Conservation (phyloP, 2,113 vertebrate species). For the Tor tambroides region DNA sequence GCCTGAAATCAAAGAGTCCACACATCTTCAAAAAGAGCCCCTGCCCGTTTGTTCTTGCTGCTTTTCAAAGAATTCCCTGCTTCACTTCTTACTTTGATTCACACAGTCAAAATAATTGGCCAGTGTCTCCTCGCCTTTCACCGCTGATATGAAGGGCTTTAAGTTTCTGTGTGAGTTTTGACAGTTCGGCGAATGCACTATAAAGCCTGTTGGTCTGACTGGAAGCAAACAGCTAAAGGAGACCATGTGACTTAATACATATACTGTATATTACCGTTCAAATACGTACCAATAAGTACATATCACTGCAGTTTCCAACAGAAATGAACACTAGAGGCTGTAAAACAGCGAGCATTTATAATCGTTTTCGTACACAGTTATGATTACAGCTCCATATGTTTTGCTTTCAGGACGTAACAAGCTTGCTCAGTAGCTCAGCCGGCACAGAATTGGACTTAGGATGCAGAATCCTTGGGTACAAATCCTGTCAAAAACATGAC, state of each 20-base stretch:
- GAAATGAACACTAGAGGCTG: too few species aligned
- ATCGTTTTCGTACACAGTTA: too few species aligned
- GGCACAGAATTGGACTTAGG: too few species aligned
- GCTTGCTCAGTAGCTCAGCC: too few species aligned
- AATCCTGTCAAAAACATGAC: too few species aligned
- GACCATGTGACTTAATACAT: neutral
- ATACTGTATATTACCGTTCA: too few species aligned
- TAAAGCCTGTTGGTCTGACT: neutral
- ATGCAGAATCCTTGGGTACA: too few species aligned
- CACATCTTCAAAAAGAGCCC: conserved; percentile 43
- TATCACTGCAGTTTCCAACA: too few species aligned
- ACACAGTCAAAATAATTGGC: conserved; percentile 44
- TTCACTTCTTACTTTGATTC: conserved; percentile 39
- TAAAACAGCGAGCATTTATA: too few species aligned
- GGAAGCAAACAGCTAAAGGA: neutral
- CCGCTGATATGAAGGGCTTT: neutral
- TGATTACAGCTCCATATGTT: too few species aligned
- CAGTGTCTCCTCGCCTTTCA: conserved; percentile 16
- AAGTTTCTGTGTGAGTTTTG: conserved; percentile 12
- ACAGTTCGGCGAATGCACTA: neutral
- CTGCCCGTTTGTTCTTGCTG: conserved; percentile 17
- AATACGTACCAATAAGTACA: too few species aligned
- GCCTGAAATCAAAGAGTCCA: conserved; percentile 45
- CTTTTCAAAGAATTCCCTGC: conserved; percentile 18
- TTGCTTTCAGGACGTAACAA: too few species aligned